Conservation (phyloP, 2,113 vertebrate genomes). For the Vulpes lagopus region DNA sequence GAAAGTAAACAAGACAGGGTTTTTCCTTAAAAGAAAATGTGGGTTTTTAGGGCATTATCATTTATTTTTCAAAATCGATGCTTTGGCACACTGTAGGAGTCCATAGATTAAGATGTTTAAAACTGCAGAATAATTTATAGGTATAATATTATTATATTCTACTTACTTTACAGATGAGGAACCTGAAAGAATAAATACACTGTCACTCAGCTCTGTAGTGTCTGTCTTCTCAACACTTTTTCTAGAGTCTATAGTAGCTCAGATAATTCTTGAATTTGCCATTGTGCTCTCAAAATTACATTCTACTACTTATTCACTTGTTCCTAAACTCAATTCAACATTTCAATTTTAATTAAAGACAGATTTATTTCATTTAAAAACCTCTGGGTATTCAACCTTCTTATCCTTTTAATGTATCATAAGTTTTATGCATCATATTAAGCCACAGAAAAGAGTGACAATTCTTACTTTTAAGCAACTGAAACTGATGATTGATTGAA, state of each 20-base stretch:
- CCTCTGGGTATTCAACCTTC: neutral
- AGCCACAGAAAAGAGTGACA: neutral
- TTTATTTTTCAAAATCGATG: neutral
- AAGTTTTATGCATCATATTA: slow-evolving; percentile 12
- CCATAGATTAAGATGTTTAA: neutral
- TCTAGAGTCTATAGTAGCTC: neutral
- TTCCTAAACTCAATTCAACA: neutral
- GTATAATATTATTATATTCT: neutral
- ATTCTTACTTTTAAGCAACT: slow-evolving; percentile 45
- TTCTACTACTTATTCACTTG: slow-evolving; percentile 15
- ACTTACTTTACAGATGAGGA: neutral
- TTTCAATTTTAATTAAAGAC: slow-evolving; percentile 69
- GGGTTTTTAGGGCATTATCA: neutral
- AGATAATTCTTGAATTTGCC: slow-evolving; percentile 31
- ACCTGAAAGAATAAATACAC: neutral
- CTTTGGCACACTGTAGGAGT: neutral
- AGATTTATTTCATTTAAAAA: slow-evolving; percentile 49
- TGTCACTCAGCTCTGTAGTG: neutral
- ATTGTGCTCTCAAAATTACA: neutral
- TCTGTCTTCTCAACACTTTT: neutral
- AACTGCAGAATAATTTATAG: neutral
- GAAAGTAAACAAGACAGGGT: neutral
- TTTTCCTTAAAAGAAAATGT: neutral
- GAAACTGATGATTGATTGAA: neutral
- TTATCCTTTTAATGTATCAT: neutral